phyloP scores from a whole-genome alignment of 2,888 invertebrate genomes.

The Drosophila rubida region DNA sequence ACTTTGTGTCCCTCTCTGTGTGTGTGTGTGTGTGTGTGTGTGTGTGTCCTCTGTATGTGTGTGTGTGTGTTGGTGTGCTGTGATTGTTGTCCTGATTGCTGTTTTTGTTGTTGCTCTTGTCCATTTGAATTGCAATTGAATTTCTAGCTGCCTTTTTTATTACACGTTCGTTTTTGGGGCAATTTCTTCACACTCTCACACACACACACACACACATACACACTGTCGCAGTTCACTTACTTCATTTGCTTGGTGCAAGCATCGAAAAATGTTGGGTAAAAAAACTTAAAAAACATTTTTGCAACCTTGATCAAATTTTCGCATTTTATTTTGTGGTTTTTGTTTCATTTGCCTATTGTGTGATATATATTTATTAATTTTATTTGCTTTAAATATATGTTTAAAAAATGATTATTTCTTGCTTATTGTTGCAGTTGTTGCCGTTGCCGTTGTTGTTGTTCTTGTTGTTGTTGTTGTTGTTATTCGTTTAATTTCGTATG shows the following conservation, averaged over 20 bases:
- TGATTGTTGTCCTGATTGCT: conserved; percentile 20
- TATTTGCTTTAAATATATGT: conserved; percentile 5
- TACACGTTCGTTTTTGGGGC: conserved; percentile 15
- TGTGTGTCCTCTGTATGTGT: conserved; percentile 14
- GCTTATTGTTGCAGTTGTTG: conserved; percentile 6
- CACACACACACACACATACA: conserved; percentile 18
- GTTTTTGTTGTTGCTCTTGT: conserved; percentile 45
- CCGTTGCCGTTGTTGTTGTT: conserved; percentile 1
- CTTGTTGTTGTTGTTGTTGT: conserved; percentile 4
- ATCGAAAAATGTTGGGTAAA: conserved; percentile 34
- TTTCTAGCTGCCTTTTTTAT: conserved; percentile 29
- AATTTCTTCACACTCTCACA: conserved; percentile 22
- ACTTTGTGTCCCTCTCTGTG: conserved; percentile 12
- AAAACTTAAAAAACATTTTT: conserved; percentile 53
- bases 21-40: conserved; percentile 9
- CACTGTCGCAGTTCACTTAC: conserved; percentile 37
- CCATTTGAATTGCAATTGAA: conserved; percentile 47
- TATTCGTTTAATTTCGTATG: conserved; percentile 32
- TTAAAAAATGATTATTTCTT: conserved; percentile 19
- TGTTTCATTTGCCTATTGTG: background rate
- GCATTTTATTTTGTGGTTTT: conserved; percentile 15
- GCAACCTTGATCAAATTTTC: conserved; percentile 64
- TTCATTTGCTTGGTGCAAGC: conserved; percentile 37
- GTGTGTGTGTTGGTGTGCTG: conserved; percentile 24
- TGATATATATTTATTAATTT: conserved; percentile 15